Evolutionary conservation across 2,113 vertebrate species (phyloP).

Genomic region (Lampris incognitus): DNA sequence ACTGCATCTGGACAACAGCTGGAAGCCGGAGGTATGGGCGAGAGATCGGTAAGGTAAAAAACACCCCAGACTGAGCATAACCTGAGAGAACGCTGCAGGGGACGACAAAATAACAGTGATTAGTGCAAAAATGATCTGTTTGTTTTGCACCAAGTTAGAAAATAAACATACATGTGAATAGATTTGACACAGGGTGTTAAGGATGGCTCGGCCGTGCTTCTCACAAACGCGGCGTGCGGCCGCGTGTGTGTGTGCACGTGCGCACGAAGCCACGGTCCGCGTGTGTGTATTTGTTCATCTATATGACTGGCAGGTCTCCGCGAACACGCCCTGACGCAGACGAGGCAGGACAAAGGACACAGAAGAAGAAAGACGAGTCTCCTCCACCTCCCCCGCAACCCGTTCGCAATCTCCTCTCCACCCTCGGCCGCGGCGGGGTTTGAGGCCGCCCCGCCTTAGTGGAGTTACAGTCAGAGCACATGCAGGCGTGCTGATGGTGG

Average conservation of each 20-base stretch:
- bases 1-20: conserved; percentile 5
- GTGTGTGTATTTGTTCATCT: conserved; percentile 15
- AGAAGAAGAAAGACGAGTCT: background rate
- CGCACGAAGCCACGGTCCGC: no score
- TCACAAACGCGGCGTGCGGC: no score
- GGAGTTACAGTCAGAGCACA: conserved; percentile 45
- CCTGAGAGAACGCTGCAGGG: no score
- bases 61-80: background rate
- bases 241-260: no score
- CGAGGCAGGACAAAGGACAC: conserved; percentile 52
- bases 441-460: conserved; percentile 23
- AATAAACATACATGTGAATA: no score
- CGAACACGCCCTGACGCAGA: conserved; percentile 37
- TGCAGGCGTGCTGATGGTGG: conserved; percentile 68
- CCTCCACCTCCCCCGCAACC: background rate
- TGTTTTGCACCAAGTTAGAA: no score
- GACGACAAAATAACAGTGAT: no score
- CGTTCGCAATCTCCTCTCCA: background rate
- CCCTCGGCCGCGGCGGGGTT: conserved; percentile 38
- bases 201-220: no score
- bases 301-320: background rate
- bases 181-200: no score
- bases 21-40: background rate
- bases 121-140: no score
- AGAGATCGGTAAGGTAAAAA: background rate